phyloP scores from a whole-genome alignment of 2,797 vertebrate species.

The Aplochiton taeniatus region DNA sequence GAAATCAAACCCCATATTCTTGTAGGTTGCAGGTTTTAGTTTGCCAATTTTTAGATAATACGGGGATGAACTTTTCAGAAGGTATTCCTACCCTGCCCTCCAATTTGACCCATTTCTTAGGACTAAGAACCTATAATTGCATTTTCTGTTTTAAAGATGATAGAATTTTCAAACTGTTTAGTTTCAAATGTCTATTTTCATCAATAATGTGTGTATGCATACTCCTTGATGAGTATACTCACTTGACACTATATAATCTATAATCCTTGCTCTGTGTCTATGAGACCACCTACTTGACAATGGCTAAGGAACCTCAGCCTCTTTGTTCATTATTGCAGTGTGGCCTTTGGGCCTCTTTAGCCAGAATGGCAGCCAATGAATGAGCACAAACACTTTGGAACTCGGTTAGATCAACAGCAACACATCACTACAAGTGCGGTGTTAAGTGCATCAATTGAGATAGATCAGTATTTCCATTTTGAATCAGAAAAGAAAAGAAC shows the following conservation, averaged over 20 bases:
- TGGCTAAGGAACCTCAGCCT: neutral
- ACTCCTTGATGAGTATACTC: too few species aligned
- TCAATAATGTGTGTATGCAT: too few species aligned
- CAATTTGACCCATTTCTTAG: slow-evolving; percentile 8
- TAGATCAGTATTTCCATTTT: too few species aligned
- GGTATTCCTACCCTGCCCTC: slow-evolving; percentile 8
- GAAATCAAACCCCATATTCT: slow-evolving; percentile 56
- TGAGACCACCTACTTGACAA: neutral
- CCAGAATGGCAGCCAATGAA: too few species aligned
- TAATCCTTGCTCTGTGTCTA: too few species aligned
- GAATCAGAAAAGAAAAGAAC: too few species aligned
- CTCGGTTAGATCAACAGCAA: too few species aligned
- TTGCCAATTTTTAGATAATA: slow-evolving; percentile 38
- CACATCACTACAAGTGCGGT: too few species aligned
- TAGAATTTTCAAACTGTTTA: neutral
- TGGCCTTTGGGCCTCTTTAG: too few species aligned
- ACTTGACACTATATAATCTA: too few species aligned
- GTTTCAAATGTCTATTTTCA: too few species aligned
- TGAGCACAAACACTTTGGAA: neutral
- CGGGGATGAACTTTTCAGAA: slow-evolving; percentile 28
- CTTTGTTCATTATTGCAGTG: slow-evolving; percentile 20
- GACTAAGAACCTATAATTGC: slow-evolving; percentile 3
- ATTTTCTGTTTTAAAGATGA: neutral
- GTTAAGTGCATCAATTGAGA: too few species aligned
- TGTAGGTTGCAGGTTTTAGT: slow-evolving; percentile 16